These are phyloP conservation scores for Napeogenes inachia DNA, from an alignment of 2,888 invertebrate species.

Conservation along the genomic window DNA sequence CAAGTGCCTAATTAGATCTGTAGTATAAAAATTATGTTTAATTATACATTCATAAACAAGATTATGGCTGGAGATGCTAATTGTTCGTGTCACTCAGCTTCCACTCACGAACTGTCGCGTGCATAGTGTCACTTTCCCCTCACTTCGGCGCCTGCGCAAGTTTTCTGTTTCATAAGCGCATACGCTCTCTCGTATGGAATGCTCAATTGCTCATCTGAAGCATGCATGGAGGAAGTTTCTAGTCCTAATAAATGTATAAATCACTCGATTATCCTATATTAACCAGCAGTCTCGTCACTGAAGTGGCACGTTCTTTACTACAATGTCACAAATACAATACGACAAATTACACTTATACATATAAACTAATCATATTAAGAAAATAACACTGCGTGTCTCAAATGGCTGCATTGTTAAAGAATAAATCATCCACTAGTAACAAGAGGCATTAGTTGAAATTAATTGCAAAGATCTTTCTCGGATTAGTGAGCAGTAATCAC, in stretches of 20 bases:
- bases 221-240: constrained; percentile 26
- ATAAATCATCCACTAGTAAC: not conserved
- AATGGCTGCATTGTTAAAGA: not conserved
- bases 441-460: constrained; percentile 2
- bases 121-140: constrained; percentile 63
- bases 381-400: too few relatives aligned
- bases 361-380: too few relatives aligned
- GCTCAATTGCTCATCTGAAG: constrained; percentile 31
- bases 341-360: too few relatives aligned
- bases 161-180: constrained; percentile 62
- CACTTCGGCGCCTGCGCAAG: constrained; percentile 43
- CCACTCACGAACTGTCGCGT: constrained; percentile 59
- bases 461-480: constrained; percentile 15
- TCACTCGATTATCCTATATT: not conserved
- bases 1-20: too few relatives aligned
- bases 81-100: constrained; percentile 44
- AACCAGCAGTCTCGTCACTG: too few relatives aligned
- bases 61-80: constrained; percentile 43
- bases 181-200: constrained; percentile 63
- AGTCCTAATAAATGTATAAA: constrained; percentile 15
- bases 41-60: constrained; percentile 23
- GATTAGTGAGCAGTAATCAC: constrained; percentile 34
- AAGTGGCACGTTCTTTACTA: too few relatives aligned
- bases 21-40: constrained; percentile 21
- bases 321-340: too few relatives aligned